Evolutionary conservation across 2,797 vertebrate species (phyloP).

Genomic region (Micrastur ruficollis): DNA sequence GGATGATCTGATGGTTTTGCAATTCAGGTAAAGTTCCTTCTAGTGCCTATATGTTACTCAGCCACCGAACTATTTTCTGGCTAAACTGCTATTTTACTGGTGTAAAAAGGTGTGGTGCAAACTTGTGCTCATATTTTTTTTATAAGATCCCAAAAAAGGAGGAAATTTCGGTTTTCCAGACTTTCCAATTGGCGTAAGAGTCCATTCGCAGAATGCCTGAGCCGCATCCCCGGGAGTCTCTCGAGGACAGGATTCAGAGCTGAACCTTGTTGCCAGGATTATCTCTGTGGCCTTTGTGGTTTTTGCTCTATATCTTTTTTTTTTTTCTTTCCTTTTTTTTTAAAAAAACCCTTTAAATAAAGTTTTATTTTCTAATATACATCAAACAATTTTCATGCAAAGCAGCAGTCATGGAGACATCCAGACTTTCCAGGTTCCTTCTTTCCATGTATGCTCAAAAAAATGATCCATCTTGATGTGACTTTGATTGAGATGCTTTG

Average conservation of each 20-base stretch:
- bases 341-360: slow-evolving; percentile 67
- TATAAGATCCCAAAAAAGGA: slow-evolving; percentile 24
- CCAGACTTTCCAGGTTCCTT: slow-evolving; percentile 30
- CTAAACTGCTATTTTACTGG: not conserved
- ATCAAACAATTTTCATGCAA: slow-evolving; percentile 78
- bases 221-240: not conserved
- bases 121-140: slow-evolving; percentile 60
- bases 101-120: slow-evolving; percentile 55
- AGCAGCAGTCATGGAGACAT: slow-evolving; percentile 75
- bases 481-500: not conserved
- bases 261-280: slow-evolving; percentile 37
- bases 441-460: not conserved
- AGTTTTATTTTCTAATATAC: slow-evolving; percentile 78
- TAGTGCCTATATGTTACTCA: not conserved
- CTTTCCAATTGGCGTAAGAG: not conserved
- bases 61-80: not conserved
- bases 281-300: slow-evolving; percentile 38
- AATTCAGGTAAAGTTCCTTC: not conserved
- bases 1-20: not conserved
- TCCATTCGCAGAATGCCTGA: not conserved
- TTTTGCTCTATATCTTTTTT: slow-evolving; percentile 61
- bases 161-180: not conserved
- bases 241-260: slow-evolving; percentile 28
- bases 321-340: not conserved
- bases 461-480: not conserved